Evolutionary conservation across 92 coral and sea anemone species (phyloP).

Genomic region (Bergia puertoricense): DNA sequence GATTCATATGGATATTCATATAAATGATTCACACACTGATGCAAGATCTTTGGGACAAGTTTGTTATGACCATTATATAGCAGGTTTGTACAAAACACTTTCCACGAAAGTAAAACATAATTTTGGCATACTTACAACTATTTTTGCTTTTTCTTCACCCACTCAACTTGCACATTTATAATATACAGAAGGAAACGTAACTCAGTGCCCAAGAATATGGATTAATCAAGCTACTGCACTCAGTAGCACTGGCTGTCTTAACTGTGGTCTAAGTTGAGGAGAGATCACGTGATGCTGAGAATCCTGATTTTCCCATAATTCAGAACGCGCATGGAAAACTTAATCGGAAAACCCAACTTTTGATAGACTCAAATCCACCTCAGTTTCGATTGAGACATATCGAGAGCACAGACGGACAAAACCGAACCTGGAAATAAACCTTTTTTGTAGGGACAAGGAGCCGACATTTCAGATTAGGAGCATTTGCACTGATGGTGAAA

Average conservation of each 20-base stretch:
- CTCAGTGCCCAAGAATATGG: background rate
- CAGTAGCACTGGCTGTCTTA: background rate
- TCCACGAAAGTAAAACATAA: background rate
- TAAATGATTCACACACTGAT: no score
- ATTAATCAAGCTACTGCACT: background rate
- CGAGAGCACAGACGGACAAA: no score
- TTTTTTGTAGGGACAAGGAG: no score
- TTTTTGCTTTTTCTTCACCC: background rate
- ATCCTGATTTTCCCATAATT: background rate
- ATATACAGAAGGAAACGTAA: no score
- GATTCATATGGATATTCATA: no score
- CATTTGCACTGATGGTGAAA: no score
- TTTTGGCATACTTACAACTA: background rate
- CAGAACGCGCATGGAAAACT: background rate
- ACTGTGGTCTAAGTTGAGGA: background rate
- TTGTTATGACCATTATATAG: background rate
- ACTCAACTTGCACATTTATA: background rate
- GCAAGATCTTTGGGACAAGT: no score
- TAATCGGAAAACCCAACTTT: background rate
- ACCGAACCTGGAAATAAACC: no score
- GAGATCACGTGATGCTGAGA: background rate
- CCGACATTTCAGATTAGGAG: no score
- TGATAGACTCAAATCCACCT: no score
- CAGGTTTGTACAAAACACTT: background rate
- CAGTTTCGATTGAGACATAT: no score